Conservation (phyloP, 2,888 invertebrate species). For the Leptopilina syphax region DNA sequence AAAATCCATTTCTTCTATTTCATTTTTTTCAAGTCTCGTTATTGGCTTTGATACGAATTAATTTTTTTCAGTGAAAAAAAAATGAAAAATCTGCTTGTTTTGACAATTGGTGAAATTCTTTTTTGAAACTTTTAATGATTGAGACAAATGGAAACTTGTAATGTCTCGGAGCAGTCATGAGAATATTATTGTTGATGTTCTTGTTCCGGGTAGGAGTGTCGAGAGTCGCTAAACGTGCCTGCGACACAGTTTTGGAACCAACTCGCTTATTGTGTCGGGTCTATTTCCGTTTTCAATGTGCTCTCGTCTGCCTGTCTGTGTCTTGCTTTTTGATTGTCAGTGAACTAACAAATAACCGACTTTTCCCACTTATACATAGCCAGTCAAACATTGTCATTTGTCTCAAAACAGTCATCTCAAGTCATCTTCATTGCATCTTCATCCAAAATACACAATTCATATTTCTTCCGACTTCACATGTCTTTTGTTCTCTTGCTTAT, state of each 20-base stretch:
- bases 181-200: slow-evolving; percentile 32
- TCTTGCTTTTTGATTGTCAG: slow-evolving; percentile 30
- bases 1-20: too few relatives aligned
- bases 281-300: slow-evolving; percentile 35
- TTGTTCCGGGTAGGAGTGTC: slow-evolving; percentile 30
- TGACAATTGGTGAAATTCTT: background rate
- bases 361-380: background rate
- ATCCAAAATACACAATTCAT: too few relatives aligned
- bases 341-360: slow-evolving; percentile 22
- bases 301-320: slow-evolving; percentile 18
- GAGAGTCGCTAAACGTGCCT: slow-evolving; percentile 14
- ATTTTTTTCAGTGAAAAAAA: background rate
- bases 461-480: too few relatives aligned
- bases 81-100: background rate
- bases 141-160: slow-evolving; percentile 6
- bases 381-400: background rate
- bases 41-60: too few relatives aligned
- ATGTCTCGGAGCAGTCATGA: background rate
- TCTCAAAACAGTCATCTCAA: background rate
- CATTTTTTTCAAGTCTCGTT: too few relatives aligned
- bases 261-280: slow-evolving; percentile 33
- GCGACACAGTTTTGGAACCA: slow-evolving; percentile 31
- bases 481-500: too few relatives aligned
- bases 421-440: too few relatives aligned
- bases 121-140: background rate